These are phyloP conservation scores for Nephrotoma guestfalica DNA, from an alignment of 2,888 invertebrate species.

Conservation along the genomic window DNA sequence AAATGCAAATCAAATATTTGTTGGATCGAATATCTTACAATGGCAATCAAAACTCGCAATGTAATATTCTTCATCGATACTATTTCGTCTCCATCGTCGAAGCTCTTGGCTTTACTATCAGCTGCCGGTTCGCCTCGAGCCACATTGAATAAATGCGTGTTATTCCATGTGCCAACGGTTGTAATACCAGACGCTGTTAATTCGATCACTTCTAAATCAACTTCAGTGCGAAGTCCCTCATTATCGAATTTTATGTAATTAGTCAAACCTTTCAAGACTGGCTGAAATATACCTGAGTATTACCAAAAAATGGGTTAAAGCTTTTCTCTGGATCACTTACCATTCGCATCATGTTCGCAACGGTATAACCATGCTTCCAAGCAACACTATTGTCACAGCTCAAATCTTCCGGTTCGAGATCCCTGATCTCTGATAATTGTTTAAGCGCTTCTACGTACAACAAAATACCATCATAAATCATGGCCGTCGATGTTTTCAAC, in stretches of 20 bases:
- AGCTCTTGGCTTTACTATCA: slow-evolving; percentile 23
- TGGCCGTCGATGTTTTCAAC: slow-evolving; percentile 49
- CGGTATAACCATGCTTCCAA: slow-evolving; percentile 69
- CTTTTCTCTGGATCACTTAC: slow-evolving; percentile 8
- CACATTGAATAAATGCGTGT: slow-evolving; percentile 42
- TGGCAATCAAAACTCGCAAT: slow-evolving; percentile 52
- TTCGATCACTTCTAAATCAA: slow-evolving; percentile 52
- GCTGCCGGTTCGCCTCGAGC: slow-evolving; percentile 34
- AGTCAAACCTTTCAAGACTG: slow-evolving; percentile 49
- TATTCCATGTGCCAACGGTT: slow-evolving; percentile 54
- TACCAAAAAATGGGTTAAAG: neutral
- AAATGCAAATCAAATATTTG: neutral
- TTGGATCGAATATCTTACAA: slow-evolving; percentile 20
- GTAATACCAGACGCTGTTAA: slow-evolving; percentile 45
- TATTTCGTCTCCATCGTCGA: slow-evolving; percentile 27
- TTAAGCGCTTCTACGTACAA: slow-evolving; percentile 64
- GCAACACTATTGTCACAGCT: slow-evolving; percentile 44
- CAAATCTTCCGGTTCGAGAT: slow-evolving; percentile 36
- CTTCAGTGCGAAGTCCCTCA: slow-evolving; percentile 58
- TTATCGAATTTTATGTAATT: slow-evolving; percentile 65
- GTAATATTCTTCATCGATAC: slow-evolving; percentile 55
- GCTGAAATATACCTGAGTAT: neutral
- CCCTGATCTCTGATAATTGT: slow-evolving; percentile 39
- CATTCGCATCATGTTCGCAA: slow-evolving; percentile 60
- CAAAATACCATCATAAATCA: slow-evolving; percentile 72